Evolutionary conservation across 2,797 vertebrate genomes (phyloP).

Genomic region (Pelodytes ibericus): DNA sequence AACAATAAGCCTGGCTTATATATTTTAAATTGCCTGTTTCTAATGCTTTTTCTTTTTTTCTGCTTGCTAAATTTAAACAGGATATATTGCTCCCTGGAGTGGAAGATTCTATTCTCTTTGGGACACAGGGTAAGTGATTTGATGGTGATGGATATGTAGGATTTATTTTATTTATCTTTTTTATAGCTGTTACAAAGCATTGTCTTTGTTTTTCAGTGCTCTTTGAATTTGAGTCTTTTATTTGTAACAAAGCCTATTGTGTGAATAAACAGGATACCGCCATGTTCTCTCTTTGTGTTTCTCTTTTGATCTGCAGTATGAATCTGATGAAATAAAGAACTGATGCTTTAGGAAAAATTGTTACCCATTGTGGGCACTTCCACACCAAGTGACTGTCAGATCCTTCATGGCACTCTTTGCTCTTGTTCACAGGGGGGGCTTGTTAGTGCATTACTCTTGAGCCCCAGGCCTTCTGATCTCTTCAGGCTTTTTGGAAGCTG

Average conservation of each 20-base stretch:
- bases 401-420: background rate
- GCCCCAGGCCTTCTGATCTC: no score
- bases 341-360: background rate
- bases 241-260: background rate
- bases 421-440: background rate
- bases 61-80: slow-evolving; percentile 66
- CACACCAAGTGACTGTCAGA: background rate
- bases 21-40: background rate
- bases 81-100: slow-evolving; percentile 98
- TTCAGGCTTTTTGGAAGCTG: no score
- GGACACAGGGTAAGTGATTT: slow-evolving; percentile 92
- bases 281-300: no score
- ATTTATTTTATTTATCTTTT: slow-evolving; percentile 5
- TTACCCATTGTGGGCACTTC: background rate
- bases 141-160: slow-evolving; percentile 44
- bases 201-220: background rate
- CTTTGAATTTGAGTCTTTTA: background rate
- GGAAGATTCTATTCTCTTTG: slow-evolving; percentile 97
- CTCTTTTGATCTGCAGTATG: background rate
- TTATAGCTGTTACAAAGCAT: background rate
- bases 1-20: no score
- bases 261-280: background rate
- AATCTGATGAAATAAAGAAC: background rate
- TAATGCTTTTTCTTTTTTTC: background rate
- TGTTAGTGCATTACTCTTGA: no score